Conservation (phyloP, 2,113 vertebrate genomes). For the Malurus elegans region DNA sequence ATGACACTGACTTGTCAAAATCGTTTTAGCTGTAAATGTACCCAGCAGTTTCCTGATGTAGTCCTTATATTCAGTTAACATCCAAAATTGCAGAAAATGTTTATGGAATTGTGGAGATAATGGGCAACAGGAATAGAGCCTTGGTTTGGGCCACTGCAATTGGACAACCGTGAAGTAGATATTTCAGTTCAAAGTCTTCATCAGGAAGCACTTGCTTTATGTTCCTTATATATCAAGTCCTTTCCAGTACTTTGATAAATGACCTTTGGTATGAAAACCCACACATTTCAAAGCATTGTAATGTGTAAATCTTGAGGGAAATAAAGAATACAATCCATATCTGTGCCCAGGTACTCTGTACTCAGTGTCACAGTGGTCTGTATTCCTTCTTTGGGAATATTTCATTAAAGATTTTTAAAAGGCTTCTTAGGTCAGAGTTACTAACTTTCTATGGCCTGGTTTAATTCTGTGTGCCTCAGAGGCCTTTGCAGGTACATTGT, state of each 20-base stretch:
- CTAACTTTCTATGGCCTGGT: neutral
- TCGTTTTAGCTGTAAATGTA: neutral
- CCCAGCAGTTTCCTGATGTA: neutral
- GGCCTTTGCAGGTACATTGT: neutral
- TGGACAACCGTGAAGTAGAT: neutral
- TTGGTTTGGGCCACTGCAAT: neutral
- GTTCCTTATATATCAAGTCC: neutral
- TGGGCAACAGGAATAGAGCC: neutral
- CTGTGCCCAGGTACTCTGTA: neutral
- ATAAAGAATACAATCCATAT: neutral
- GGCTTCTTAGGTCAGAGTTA: neutral
- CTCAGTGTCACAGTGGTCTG: neutral
- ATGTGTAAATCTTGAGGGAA: neutral
- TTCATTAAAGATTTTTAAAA: neutral
- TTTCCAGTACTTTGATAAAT: neutral
- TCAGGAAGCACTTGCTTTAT: neutral
- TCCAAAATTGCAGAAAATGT: neutral
- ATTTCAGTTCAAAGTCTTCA: neutral
- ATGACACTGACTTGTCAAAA: neutral
- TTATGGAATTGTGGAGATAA: neutral
- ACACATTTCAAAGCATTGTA: neutral
- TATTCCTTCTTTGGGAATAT: neutral
- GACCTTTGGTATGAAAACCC: neutral
- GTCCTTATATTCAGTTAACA: neutral
- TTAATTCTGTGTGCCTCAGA: neutral